These are phyloP conservation scores for rat (Rattus norvegicus) DNA, from an alignment of 2,113 vertebrate species.

Conservation along the genomic window GRCr8 NC_086027.1:68862001-68862500, in stretches of 20 bases:
- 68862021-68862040: too few relatives aligned
- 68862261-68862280: background rate
- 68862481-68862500: background rate
- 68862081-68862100: background rate
- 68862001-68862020: too few relatives aligned
- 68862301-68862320: background rate
- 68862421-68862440: too few relatives aligned
- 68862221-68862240: background rate
- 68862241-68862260: background rate
- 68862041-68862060: background rate
- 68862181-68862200: background rate
- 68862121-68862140: too few relatives aligned
- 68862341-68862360: background rate
- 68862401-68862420: background rate
- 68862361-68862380: background rate
- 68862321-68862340: background rate
- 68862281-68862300: background rate
- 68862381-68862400: background rate
- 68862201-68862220: background rate
- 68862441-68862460: background rate
- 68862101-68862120: too few relatives aligned
- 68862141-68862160: background rate
- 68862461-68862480: background rate
- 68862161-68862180: background rate
- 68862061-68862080: too few relatives aligned